phyloP scores from a whole-genome alignment of 2,888 invertebrate genomes.

The Diaprepes abbreviatus region DNA sequence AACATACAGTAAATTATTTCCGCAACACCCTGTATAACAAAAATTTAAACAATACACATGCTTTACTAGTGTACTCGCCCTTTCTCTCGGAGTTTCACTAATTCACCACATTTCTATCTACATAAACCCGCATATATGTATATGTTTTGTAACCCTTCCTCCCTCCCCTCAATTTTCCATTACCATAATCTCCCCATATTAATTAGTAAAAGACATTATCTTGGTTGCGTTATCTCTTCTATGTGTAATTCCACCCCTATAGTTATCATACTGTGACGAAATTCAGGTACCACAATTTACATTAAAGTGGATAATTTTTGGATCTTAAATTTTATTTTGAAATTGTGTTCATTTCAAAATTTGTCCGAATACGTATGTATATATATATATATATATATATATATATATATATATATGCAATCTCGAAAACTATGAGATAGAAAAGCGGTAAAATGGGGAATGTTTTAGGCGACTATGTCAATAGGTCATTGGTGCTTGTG shows the following conservation, averaged over 20 bases:
- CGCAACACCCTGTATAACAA: too few relatives aligned
- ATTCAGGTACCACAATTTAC: constrained; percentile 32
- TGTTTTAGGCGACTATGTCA: too few relatives aligned
- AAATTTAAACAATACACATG: neutral
- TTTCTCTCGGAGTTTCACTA: constrained; percentile 5
- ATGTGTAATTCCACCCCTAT: constrained; percentile 47
- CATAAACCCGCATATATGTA: constrained; percentile 32
- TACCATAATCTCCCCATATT: constrained; percentile 50
- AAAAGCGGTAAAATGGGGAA: too few relatives aligned
- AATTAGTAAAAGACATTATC: constrained; percentile 51
- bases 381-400: too few relatives aligned
- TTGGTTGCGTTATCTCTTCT: constrained; percentile 46
- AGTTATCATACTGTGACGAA: constrained; percentile 44
- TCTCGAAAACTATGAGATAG: too few relatives aligned
- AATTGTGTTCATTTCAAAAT: too few relatives aligned
- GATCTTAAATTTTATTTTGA: too few relatives aligned
- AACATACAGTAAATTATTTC: too few relatives aligned
- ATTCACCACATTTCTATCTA: constrained; percentile 18
- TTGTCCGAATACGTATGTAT: too few relatives aligned
- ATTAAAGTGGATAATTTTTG: too few relatives aligned
- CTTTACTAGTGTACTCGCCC: neutral
- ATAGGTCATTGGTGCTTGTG: too few relatives aligned
- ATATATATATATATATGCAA: too few relatives aligned
- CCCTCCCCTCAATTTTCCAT: constrained; percentile 36
- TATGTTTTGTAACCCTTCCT: constrained; percentile 21